Evolutionary conservation across 2,888 invertebrate genomes (phyloP), one percentile per base, ranked within the genome.

Genomic region (Melanostoma mellinum): DNA sequence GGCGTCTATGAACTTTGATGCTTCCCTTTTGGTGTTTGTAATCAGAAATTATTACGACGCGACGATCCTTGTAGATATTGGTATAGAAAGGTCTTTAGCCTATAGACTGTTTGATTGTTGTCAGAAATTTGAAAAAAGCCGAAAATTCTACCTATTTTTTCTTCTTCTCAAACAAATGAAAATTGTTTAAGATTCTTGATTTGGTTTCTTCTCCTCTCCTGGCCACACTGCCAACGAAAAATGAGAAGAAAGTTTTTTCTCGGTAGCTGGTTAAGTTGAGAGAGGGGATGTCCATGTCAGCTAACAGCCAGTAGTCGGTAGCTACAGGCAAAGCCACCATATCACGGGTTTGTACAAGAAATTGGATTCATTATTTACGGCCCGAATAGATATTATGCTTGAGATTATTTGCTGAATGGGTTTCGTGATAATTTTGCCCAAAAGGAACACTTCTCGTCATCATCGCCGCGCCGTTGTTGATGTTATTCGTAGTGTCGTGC

Each of bases 291-390:
- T 72, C 56, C 61, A 65, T 60, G 60, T 77, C 61, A 65, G 72
- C 61, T 73, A 42, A 63, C 60, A 56, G 58, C 55, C 20, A 20
- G 20, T 75, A 69, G 76, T 85, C 84, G 78, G 85, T 80, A 82
- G 81, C 85, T 74, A 71, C 56, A 56, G 73, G 75, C 74, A 60
- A 42, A 78, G 73, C 63, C 77, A 79, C 85, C 86, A 85, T 84
- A 86, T 85, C 81, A 69, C 82, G 68, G 79, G 84, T 80, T 85
- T 86, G 85, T 81, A 75, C 72, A 79, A 87, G 86, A 87, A 87
- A 87, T 86, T 87, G 86, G 86, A 86, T 87, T 87, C 86, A 86
- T 87, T 87, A 87, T 87, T 87, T 87, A 87, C 86, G 85, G 86
- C 85, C 81, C 78, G 86, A 87, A 86, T 87, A 87, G 86, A 87